phyloP scores from a whole-genome alignment of 2,888 invertebrate genomes.

The Lamellibrachia columna region DNA sequence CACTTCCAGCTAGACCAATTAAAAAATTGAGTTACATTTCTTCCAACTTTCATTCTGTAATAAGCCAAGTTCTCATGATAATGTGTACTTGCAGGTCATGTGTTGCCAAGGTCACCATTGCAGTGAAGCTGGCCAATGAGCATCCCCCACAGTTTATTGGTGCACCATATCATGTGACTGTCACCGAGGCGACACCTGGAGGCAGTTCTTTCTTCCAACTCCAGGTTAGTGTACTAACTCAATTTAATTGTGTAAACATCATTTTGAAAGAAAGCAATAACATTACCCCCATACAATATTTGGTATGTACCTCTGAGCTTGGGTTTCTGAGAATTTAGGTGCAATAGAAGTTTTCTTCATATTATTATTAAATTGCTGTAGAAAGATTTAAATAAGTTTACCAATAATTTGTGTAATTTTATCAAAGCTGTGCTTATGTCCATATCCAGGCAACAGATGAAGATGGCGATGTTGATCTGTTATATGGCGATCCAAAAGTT shows the following conservation, averaged over 20 bases:
- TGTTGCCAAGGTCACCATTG: conserved; percentile 34
- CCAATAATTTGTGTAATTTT: neutral
- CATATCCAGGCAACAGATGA: neutral
- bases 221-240: conserved; percentile 25
- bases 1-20: too few species aligned
- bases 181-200: conserved; percentile 32
- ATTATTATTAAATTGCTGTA: neutral
- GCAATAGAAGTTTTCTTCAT: too few species aligned
- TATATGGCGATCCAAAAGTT: neutral
- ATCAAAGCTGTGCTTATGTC: neutral
- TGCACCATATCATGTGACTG: conserved; percentile 29
- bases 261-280: too few species aligned
- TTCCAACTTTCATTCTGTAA: too few species aligned
- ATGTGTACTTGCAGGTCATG: conserved; percentile 16
- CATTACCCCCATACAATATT: too few species aligned
- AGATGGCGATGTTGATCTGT: neutral
- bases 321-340: too few species aligned
- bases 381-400: neutral
- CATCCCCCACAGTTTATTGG: conserved; percentile 29
- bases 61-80: neutral
- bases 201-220: conserved; percentile 29
- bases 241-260: too few species aligned
- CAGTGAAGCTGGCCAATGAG: conserved; percentile 22
- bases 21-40: too few species aligned
- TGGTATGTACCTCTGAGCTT: too few species aligned